Base-by-base conservation (phyloP, 37 sponge, comb jelly and placozoan species). In the Agelas oroides region DNA sequence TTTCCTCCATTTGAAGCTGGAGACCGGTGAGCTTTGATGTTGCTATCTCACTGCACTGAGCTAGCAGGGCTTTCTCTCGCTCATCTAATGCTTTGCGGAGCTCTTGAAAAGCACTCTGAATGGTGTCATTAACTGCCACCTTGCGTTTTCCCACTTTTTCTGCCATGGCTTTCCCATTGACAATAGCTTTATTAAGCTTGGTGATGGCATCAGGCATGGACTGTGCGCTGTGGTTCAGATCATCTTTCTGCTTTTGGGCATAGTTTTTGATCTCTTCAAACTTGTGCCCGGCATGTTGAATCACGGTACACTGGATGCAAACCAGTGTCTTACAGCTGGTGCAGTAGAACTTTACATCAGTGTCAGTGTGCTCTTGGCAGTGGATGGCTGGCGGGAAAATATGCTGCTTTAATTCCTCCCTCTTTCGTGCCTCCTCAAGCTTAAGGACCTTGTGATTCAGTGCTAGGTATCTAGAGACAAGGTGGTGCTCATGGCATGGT, bases 301-400 rank as follows among this genome's bases (percentile, higher is more conserved):
- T 20, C 1, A 58, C 71, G 15, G 23, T 53, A 53, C 82, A 81
- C 33, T 81, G 33, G 21, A 30, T 46, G 33, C 82, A 81, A 1
- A 81, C 52, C 0, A 70, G 70, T 1, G 1, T 23, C 0, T 18
- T n/a, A 30, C 82, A 81, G 33, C 33, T 69, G 0, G 14, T 18
- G 31, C 70, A 81, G 82, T 81, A 81, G 39, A 81, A 81, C 71
- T 81, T 52, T 19, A 70, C 33, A 0, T 20, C 35, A 31, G 68
- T 55, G 1, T 54, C 57, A 20, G 53, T 24, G 36, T 81, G 82
- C 19, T 77, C 57, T 17, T 30, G 36, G 77, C 53, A 57, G 21
- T 77, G 28, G 38, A 31, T 46, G 19, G 40, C 28, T 16, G 30
- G 30, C 13, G 46, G 46, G 41, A n/a, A 19, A 5, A 54, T 73